Conservation (phyloP, 1,140 invertebrate species). For the Euwallacea fornicatus region DNA sequence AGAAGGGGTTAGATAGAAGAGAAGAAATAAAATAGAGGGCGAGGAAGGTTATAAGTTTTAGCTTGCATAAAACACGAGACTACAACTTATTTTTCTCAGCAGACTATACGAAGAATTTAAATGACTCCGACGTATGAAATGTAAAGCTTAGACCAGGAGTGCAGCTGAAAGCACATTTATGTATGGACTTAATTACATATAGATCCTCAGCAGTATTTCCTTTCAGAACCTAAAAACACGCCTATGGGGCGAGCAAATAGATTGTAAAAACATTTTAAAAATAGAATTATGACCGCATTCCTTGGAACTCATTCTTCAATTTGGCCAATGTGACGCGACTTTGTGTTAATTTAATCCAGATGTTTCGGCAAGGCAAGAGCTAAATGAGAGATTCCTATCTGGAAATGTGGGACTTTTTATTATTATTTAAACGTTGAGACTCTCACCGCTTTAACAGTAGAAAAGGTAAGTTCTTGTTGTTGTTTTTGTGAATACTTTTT, state of each 20-base stretch:
- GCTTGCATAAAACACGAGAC: neutral
- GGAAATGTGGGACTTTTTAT: too few species aligned
- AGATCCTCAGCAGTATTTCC: neutral
- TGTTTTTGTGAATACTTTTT: too few species aligned
- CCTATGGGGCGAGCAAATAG: neutral
- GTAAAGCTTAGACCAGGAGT: too few species aligned
- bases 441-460: too few species aligned
- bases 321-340: neutral
- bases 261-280: constrained; percentile 8
- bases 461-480: too few species aligned
- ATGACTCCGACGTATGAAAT: too few species aligned
- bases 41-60: neutral
- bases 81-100: too few species aligned
- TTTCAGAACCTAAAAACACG: neutral
- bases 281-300: constrained; percentile 10
- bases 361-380: neutral
- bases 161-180: too few species aligned
- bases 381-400: too few species aligned
- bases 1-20: constrained; percentile 16
- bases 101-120: too few species aligned
- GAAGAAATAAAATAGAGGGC: neutral
- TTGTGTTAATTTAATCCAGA: constrained; percentile 13
- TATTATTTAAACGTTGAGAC: too few species aligned
- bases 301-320: constrained; percentile 10
- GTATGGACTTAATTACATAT: too few species aligned